These are phyloP conservation scores for Ephestia elutella DNA, from an alignment of 1,140 invertebrate genomes.

Conservation along the genomic window DNA sequence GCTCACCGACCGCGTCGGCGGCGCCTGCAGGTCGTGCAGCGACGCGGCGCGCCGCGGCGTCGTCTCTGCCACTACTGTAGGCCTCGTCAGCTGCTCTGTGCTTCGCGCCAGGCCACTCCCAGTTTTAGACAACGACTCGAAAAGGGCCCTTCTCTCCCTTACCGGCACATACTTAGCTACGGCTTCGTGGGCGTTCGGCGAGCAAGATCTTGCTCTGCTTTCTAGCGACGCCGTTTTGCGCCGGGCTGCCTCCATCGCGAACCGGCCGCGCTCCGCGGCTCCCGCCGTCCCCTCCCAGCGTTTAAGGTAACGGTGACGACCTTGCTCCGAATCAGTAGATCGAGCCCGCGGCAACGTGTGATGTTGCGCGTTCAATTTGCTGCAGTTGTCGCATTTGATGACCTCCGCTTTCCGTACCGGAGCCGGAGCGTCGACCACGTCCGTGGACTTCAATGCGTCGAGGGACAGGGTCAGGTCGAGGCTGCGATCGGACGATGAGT, in stretches of 20 bases:
- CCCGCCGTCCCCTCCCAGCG: slow-evolving; percentile 60
- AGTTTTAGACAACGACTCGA: slow-evolving; percentile 56
- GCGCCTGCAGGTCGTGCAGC: slow-evolving; percentile 60
- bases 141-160: slow-evolving; percentile 54
- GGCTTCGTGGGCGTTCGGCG: slow-evolving; percentile 58
- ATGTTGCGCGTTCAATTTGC: slow-evolving; percentile 57
- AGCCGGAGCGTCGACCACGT: slow-evolving; percentile 56
- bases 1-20: slow-evolving; percentile 61
- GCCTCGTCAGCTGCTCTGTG: slow-evolving; percentile 57
- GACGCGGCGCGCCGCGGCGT: slow-evolving; percentile 58
- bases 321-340: slow-evolving; percentile 49
- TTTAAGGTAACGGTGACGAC: slow-evolving; percentile 61
- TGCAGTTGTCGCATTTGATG: slow-evolving; percentile 65
- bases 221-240: slow-evolving; percentile 58
- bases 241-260: slow-evolving; percentile 55
- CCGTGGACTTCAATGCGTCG: slow-evolving; percentile 57
- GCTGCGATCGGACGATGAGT: slow-evolving; percentile 71
- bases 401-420: slow-evolving; percentile 52
- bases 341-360: slow-evolving; percentile 60
- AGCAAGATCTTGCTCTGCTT: slow-evolving; percentile 60
- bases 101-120: slow-evolving; percentile 53
- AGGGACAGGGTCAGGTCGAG: slow-evolving; percentile 63
- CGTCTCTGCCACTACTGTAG: slow-evolving; percentile 33
- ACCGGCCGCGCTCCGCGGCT: slow-evolving; percentile 51
- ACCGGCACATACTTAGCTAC: slow-evolving; percentile 60